phyloP scores from a whole-genome alignment of 2,888 invertebrate species.

The Tinea trinotella region DNA sequence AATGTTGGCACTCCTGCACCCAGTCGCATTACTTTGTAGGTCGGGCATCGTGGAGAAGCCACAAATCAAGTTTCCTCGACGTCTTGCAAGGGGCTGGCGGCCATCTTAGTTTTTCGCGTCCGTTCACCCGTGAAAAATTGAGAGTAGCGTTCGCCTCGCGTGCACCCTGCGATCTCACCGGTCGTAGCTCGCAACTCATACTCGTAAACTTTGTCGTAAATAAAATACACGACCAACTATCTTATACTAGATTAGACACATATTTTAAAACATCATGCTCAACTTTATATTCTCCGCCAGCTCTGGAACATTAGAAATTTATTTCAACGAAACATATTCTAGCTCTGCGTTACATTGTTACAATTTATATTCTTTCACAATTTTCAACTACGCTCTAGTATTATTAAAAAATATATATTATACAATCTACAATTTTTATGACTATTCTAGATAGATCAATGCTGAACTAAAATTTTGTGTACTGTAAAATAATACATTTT shows the following conservation, averaged over 20 bases:
- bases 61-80: conserved; percentile 48
- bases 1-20: conserved; percentile 38
- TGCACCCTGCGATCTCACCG: conserved; percentile 15
- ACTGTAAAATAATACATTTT: too few species aligned
- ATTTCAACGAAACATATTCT: neutral
- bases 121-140: conserved; percentile 33
- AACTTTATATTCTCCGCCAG: conserved; percentile 3
- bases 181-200: conserved; percentile 1
- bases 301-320: neutral
- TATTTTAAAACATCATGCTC: conserved; percentile 4
- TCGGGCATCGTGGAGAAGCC: conserved; percentile 29
- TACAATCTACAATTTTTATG: too few species aligned
- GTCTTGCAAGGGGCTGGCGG: conserved; percentile 29
- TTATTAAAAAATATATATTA: too few species aligned
- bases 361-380: neutral
- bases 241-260: conserved; percentile 10
- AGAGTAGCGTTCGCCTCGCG: conserved; percentile 18
- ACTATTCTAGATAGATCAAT: too few species aligned
- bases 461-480: too few species aligned
- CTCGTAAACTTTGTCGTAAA: conserved; percentile 13
- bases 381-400: too few species aligned
- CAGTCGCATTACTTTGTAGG: conserved; percentile 34
- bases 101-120: conserved; percentile 44
- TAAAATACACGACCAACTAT: conserved; percentile 11
- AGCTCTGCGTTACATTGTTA: neutral